These are phyloP conservation scores for Hystrix brachyura DNA, from an alignment of 2,113 vertebrate genomes.

Conservation along the genomic window DNA sequence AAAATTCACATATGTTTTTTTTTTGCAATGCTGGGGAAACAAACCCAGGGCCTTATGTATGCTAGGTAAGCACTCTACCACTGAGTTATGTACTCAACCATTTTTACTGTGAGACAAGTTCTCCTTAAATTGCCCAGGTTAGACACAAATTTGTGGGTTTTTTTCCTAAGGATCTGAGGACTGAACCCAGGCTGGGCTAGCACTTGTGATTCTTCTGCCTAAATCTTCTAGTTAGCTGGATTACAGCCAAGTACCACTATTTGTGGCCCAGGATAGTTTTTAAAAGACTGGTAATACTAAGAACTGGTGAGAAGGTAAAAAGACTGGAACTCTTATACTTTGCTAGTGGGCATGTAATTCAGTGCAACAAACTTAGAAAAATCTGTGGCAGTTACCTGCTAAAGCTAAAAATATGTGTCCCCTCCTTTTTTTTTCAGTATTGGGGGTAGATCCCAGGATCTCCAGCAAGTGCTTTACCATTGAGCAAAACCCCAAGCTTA, in stretches of 20 bases:
- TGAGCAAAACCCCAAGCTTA: neutral
- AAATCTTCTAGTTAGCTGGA: neutral
- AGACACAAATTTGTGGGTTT: neutral
- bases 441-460: neutral
- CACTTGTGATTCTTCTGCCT: neutral
- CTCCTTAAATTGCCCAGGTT: neutral
- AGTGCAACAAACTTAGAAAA: constrained; percentile 19
- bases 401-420: neutral
- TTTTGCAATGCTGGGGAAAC: neutral
- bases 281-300: constrained; percentile 16
- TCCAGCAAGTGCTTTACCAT: neutral
- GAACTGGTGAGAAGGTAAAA: neutral
- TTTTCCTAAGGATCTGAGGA: neutral
- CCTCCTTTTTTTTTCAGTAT: neutral
- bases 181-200: neutral
- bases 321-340: neutral
- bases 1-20: neutral
- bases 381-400: neutral
- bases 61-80: neutral
- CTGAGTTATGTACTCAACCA: neutral
- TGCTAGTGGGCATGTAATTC: neutral
- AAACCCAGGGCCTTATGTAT: neutral
- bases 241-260: neutral
- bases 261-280: neutral
- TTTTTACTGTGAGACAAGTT: neutral